A percentile compares a stretch with the other conserved stretches of the same genome.
These are phyloP conservation scores for Cynopterus brachyotis DNA, from an alignment of 2,113 vertebrate genomes.

Conservation along the genomic window DNA sequence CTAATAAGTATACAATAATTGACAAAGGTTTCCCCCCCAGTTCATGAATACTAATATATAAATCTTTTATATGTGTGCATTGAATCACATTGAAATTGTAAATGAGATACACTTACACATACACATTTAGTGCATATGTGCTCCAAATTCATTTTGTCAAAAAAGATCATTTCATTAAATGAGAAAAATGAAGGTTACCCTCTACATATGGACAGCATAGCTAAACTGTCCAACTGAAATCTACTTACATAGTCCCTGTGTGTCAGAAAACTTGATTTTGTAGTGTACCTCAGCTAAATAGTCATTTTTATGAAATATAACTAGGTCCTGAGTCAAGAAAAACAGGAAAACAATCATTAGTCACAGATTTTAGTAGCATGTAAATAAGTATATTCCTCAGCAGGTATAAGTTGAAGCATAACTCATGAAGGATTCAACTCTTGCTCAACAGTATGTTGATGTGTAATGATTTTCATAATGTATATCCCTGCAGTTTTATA, in stretches of 20 bases:
- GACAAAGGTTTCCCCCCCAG: accelerated
- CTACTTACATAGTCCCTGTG: not conserved
- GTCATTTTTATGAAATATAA: not conserved
- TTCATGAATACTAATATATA: not conserved
- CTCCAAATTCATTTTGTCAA: not conserved
- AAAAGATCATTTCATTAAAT: not conserved
- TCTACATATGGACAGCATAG: not conserved
- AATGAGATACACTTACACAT: not conserved
- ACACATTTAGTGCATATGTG: not conserved
- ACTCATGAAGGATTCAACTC: not conserved
- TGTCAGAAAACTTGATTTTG: not conserved
- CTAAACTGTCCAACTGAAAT: not conserved
- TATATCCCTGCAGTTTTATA: accelerated
- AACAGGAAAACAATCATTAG: not conserved
- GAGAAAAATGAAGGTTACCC: not conserved
- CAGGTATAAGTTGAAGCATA: not conserved
- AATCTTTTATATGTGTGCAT: not conserved
- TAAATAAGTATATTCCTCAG: not conserved
- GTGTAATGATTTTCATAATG: not conserved
- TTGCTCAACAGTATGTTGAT: not conserved
- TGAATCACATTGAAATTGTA: not conserved
- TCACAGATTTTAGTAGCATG: not conserved
- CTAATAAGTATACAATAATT: not conserved
- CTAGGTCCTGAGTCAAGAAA: not conserved
- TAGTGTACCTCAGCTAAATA: not conserved